These are phyloP conservation scores for Ceratina japonica DNA, from an alignment of 1,140 invertebrate genomes.

Conservation along the genomic window DNA sequence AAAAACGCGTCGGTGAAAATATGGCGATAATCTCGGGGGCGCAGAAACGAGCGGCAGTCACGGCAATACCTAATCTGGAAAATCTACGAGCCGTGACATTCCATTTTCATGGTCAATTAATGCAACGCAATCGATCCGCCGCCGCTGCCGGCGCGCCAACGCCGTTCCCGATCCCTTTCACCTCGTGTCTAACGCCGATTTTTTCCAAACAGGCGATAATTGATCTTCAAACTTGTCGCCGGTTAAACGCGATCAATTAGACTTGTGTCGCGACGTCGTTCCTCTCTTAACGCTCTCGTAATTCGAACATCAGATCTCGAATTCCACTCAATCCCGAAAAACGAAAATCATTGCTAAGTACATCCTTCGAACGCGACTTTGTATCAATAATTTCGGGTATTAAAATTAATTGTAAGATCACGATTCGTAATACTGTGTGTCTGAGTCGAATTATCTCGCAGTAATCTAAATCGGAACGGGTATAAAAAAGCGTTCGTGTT, in stretches of 20 bases:
- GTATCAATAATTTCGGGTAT: too few relatives aligned
- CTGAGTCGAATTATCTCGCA: not conserved
- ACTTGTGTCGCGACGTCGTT: not conserved
- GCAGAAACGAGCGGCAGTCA: slow-evolving; percentile 41
- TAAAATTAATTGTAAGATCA: too few relatives aligned
- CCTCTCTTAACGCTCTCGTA: not conserved
- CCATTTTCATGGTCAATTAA: slow-evolving; percentile 57
- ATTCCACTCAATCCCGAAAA: too few relatives aligned
- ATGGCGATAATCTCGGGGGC: slow-evolving; percentile 18
- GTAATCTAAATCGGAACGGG: not conserved
- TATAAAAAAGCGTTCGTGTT: not conserved
- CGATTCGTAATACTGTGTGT: not conserved
- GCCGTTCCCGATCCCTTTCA: slow-evolving; percentile 48
- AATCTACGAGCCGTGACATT: slow-evolving; percentile 55
- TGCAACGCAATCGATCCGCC: slow-evolving; percentile 34
- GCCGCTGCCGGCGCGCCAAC: not conserved
- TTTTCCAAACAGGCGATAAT: slow-evolving; percentile 25
- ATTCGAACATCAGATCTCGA: not conserved
- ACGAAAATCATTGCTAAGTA: too few relatives aligned
- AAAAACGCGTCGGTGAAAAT: slow-evolving; percentile 11
- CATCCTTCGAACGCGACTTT: too few relatives aligned
- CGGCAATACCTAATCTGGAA: slow-evolving; percentile 51
- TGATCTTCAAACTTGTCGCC: slow-evolving; percentile 19
- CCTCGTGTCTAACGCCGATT: slow-evolving; percentile 20
- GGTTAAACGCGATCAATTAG: not conserved